Evolutionary conservation across 2,888 invertebrate genomes (phyloP).

Genomic region (Heliconius erato): DNA sequence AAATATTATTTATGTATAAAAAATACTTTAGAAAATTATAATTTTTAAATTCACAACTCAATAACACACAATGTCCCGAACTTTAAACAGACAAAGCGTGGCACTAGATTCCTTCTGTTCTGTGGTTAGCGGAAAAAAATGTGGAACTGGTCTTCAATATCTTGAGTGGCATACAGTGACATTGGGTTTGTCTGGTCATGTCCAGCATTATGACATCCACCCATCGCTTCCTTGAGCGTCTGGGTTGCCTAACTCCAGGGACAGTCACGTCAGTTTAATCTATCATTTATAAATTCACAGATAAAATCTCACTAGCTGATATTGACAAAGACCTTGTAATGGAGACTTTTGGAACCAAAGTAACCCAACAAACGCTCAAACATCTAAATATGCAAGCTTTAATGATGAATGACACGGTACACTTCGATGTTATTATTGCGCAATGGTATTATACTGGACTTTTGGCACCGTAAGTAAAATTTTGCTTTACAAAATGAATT

Average conservation of each 20-base stretch:
- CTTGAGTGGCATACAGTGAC: too few species aligned
- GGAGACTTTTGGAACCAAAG: conserved; percentile 52
- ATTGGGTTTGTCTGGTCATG: too few species aligned
- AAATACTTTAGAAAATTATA: neutral
- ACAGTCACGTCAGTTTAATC: neutral
- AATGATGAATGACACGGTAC: conserved; percentile 55
- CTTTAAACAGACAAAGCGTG: too few species aligned
- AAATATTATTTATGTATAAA: neutral
- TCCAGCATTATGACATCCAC: neutral
- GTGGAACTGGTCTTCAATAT: too few species aligned
- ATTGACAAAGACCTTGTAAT: conserved; percentile 5
- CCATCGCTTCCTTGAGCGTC: neutral
- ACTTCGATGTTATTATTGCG: conserved; percentile 64
- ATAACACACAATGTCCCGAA: too few species aligned
- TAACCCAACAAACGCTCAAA: conserved; percentile 58
- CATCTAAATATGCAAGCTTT: conserved; percentile 61
- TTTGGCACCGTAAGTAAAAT: conserved; percentile 67
- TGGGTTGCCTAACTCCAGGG: neutral
- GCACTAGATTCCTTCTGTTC: neutral
- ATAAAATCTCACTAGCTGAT: neutral
- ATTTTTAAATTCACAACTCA: too few species aligned
- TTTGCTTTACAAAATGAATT: neutral
- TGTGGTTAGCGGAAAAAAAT: neutral
- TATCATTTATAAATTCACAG: neutral
- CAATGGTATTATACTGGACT: conserved; percentile 69